Conservation (phyloP, 2,113 vertebrate species). For the Cyprinus carpio region DNA sequence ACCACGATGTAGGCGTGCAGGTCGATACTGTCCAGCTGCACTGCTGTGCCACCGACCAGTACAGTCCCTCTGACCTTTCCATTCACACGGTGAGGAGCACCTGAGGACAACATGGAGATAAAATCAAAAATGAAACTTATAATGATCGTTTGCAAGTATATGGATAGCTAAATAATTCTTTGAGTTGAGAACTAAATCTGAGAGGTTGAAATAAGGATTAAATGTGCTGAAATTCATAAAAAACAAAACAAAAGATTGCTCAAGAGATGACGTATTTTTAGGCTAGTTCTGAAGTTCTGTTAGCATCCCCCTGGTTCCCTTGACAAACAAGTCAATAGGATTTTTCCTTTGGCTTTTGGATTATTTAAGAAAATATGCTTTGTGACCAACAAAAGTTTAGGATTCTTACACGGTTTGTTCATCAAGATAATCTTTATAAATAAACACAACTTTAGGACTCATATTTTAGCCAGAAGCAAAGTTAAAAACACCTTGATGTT, state of each 20-base stretch:
- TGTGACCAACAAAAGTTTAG: neutral
- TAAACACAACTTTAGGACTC: too few relatives aligned
- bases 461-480: too few relatives aligned
- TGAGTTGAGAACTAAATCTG: neutral
- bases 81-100: slow-evolving; percentile 89
- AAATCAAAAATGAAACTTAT: neutral
- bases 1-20: slow-evolving; percentile 92
- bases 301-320: neutral
- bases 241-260: neutral
- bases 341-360: neutral
- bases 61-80: slow-evolving; percentile 90
- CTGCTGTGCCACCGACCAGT: slow-evolving; percentile 75
- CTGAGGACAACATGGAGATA: slow-evolving; percentile 64
- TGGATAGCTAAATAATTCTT: neutral
- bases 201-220: neutral
- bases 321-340: neutral
- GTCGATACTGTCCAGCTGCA: slow-evolving; percentile 78
- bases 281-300: neutral
- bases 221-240: neutral
- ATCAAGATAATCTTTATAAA: neutral
- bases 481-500: too few relatives aligned
- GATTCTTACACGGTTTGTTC: neutral
- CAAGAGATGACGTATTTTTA: neutral
- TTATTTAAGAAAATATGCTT: neutral
- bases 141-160: neutral